Percentiles rank a stretch among this genome's conserved stretches.
These are phyloP conservation scores for Smutsia temminckii DNA, from an alignment of 2,797 vertebrate genomes.

Conservation along the genomic window DNA sequence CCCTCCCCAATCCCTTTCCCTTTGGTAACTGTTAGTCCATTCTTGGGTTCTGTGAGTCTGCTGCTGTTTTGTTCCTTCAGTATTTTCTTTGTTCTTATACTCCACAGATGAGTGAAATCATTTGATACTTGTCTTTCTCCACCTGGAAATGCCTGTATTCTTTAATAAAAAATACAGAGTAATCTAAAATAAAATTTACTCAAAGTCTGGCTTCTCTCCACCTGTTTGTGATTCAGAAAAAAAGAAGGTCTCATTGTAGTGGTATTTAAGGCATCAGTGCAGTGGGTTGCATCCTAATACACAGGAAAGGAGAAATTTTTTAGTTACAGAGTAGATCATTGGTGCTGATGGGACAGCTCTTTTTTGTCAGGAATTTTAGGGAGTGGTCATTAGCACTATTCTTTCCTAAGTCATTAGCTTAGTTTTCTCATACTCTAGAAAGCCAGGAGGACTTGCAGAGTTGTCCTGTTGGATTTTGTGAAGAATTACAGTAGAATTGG, in stretches of 20 bases:
- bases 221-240: constrained; percentile 35
- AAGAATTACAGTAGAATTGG: constrained; percentile 11
- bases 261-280: background rate
- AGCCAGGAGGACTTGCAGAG: constrained; percentile 2
- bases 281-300: background rate
- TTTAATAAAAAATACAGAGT: no score
- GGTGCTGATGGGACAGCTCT: background rate
- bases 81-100: no score
- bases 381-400: background rate
- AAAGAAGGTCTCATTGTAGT: background rate
- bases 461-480: constrained; percentile 36
- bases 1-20: no score
- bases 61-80: no score
- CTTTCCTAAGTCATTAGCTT: constrained; percentile 14
- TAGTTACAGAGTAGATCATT: background rate
- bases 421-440: constrained; percentile 17
- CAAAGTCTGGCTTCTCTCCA: constrained; percentile 4
- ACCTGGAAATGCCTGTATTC: no score
- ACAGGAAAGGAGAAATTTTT: background rate
- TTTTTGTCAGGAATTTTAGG: background rate
- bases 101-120: no score
- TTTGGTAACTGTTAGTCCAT: no score
- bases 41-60: no score
- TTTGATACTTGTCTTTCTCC: no score
- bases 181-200: background rate